phyloP scores from a whole-genome alignment of 2,888 invertebrate species.

The Sipunculus nudus region DNA sequence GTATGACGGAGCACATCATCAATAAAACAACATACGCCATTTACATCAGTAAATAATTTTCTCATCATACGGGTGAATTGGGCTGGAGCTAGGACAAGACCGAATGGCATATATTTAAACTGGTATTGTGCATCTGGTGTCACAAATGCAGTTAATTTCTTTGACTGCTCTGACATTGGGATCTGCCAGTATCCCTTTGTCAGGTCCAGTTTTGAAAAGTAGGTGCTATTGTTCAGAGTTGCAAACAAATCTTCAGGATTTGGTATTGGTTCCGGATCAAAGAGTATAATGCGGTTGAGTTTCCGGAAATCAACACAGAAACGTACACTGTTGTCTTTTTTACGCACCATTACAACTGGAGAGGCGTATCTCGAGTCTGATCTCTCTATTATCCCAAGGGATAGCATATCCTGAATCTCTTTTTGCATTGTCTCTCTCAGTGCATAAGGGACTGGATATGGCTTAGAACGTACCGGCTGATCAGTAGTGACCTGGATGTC shows the following conservation, averaged over 20 bases:
- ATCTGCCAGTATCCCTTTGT: constrained; percentile 2
- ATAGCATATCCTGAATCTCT: neutral
- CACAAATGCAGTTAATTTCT: constrained; percentile 1
- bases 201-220: neutral
- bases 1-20: constrained; percentile 14
- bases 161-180: neutral
- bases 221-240: neutral
- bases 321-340: neutral
- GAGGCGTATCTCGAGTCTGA: neutral
- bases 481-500: neutral
- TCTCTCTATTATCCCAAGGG: neutral
- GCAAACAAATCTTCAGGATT: neutral
- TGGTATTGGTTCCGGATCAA: constrained; percentile 1
- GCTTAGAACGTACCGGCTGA: neutral
- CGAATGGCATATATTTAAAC: constrained; percentile 10
- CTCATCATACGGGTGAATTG: constrained; percentile 12
- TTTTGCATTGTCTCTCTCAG: neutral
- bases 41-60: constrained; percentile 6
- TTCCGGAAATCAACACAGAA: neutral
- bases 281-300: neutral
- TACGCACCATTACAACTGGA: neutral
- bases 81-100: constrained; percentile 10
- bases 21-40: constrained; percentile 8
- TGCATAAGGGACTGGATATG: neutral
- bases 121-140: constrained; percentile 7